A percentile compares a stretch with the other conserved stretches of the same genome.
Conservation (phyloP, 2,797 vertebrate genomes). For the Eospalax fontanierii region DNA sequence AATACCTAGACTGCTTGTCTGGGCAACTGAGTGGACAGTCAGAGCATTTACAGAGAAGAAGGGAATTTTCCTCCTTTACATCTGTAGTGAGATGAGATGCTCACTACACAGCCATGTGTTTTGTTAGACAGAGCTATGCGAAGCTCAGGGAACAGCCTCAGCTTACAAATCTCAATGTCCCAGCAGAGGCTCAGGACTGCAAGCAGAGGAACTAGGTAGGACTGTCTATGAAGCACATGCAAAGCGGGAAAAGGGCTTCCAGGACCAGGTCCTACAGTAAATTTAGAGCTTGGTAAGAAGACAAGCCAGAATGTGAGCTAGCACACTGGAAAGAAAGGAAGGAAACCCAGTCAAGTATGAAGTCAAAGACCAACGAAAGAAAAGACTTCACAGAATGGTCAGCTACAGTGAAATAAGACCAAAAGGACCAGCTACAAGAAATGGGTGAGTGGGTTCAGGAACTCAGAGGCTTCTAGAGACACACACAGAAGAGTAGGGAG, state of each 20-base stretch:
- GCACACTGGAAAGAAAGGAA: background rate
- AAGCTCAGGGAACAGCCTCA: background rate
- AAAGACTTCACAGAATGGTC: background rate
- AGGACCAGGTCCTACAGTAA: background rate
- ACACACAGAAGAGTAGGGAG: too few species aligned
- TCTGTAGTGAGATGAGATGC: background rate
- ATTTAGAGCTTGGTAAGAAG: background rate
- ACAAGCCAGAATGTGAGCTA: background rate
- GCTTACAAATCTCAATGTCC: background rate
- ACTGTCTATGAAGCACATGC: background rate
- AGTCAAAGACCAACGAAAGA: background rate
- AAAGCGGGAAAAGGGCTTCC: background rate
- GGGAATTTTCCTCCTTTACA: background rate
- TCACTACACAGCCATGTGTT: background rate
- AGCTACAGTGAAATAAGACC: background rate
- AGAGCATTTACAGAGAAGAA: conserved; percentile 9
- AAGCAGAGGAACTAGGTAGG: background rate
- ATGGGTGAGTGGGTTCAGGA: background rate
- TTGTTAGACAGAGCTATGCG: background rate
- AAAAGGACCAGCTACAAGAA: background rate
- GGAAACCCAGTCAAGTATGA: background rate
- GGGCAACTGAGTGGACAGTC: background rate
- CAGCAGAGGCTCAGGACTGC: background rate
- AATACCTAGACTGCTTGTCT: background rate
- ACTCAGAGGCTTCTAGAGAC: too few species aligned